Evolutionary conservation across 2,797 vertebrate genomes (phyloP).

Genomic region (Uromys caudimaculatus): DNA sequence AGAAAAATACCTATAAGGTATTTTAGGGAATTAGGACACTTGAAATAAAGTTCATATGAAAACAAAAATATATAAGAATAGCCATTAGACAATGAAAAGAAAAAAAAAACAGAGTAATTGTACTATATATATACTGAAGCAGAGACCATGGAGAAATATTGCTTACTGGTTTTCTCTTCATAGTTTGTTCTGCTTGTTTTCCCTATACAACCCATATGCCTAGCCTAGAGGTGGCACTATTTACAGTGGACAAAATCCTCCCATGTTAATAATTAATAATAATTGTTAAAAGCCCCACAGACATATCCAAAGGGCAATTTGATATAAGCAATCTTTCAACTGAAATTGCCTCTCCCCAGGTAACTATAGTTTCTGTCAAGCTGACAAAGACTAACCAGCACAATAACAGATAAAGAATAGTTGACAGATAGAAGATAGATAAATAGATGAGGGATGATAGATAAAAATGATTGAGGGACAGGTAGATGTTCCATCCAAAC

Average conservation of each 20-base stretch:
- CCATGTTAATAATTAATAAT: background rate
- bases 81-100: background rate
- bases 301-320: background rate
- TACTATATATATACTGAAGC: background rate
- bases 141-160: no score
- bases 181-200: background rate
- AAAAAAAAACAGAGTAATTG: no score
- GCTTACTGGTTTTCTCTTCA: no score
- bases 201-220: background rate
- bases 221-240: background rate
- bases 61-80: background rate
- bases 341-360: background rate
- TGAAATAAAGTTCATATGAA: background rate
- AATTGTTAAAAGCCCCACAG: background rate
- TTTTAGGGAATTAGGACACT: background rate
- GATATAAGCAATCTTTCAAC: background rate
- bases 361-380: background rate
- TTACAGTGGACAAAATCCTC: background rate
- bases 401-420: background rate
- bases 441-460: background rate
- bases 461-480: background rate
- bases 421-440: background rate
- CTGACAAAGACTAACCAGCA: background rate
- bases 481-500: background rate
- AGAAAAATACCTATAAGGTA: background rate